Percentiles rank a stretch among this genome's conserved stretches.
These are phyloP conservation scores for Setipinna tenuifilis DNA, from an alignment of 2,797 vertebrate genomes.

Conservation along the genomic window DNA sequence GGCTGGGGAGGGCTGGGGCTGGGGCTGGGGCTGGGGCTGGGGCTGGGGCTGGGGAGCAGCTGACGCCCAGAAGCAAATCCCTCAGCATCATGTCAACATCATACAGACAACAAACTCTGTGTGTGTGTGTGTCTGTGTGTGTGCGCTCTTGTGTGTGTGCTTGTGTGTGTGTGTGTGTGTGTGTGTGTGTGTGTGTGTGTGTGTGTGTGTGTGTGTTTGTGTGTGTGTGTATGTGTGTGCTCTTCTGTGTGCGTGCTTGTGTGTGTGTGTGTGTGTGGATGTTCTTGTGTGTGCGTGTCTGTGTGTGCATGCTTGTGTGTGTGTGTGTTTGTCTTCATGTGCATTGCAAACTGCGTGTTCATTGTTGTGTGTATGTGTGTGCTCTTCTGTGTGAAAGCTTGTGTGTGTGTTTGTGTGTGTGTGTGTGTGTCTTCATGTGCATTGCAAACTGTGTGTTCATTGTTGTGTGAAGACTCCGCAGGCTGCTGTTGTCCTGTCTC, in stretches of 20 bases:
- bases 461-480: background rate
- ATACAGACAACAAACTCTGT: background rate
- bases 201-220: too few relatives aligned
- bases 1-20: background rate
- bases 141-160: background rate
- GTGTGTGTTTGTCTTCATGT: too few relatives aligned
- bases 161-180: background rate
- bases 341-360: too few relatives aligned
- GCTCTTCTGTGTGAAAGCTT: too few relatives aligned
- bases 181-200: background rate
- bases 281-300: background rate
- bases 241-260: too few relatives aligned
- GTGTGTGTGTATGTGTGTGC: too few relatives aligned
- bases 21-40: background rate
- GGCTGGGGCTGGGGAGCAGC: background rate
- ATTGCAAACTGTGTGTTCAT: slow-evolving; percentile 12
- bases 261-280: background rate
- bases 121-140: background rate
- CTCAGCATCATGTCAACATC: background rate
- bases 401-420: background rate
- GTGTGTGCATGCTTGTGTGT: background rate
- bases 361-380: too few relatives aligned
- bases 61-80: slow-evolving; percentile 9
- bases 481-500: slow-evolving; percentile 22
- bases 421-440: slow-evolving; percentile 9